Percentiles rank a stretch among this genome's conserved stretches.
phyloP scores from a whole-genome alignment of 2,797 vertebrate genomes.

The Neoniphon sammara region DNA sequence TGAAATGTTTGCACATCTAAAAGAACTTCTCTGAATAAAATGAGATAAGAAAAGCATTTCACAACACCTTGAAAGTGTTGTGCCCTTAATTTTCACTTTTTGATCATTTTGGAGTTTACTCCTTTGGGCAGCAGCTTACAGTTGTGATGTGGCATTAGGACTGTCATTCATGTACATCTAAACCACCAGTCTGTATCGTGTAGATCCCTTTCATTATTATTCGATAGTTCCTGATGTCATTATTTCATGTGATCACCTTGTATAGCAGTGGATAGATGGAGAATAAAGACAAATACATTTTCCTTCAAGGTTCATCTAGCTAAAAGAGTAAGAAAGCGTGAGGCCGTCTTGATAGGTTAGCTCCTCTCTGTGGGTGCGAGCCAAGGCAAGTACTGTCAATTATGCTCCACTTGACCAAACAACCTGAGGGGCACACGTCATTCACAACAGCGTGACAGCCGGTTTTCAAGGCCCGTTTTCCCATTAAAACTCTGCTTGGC shows the following conservation, averaged over 20 bases:
- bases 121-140: no score
- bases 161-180: no score
- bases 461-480: constrained; percentile 33
- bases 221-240: constrained; percentile 5
- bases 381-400: constrained; percentile 57
- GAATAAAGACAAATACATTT: constrained; percentile 6
- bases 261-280: constrained; percentile 3
- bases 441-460: constrained; percentile 48
- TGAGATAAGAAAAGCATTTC: no score
- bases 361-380: constrained; percentile 46
- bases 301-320: not conserved
- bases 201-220: not conserved
- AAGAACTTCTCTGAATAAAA: no score
- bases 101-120: no score
- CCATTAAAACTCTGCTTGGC: constrained; percentile 41
- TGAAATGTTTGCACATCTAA: not conserved
- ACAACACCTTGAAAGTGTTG: no score
- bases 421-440: constrained; percentile 65
- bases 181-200: not conserved
- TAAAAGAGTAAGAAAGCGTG: constrained; percentile 36
- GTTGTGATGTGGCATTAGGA: no score
- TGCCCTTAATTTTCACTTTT: no score
- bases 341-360: constrained; percentile 33
- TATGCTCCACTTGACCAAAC: constrained; percentile 65
- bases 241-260: constrained; percentile 3